Evolutionary conservation across 2,113 vertebrate species (phyloP), one percentile per base, ranked within the genome.

Genomic region (Rhabdornis inornatus): DNA sequence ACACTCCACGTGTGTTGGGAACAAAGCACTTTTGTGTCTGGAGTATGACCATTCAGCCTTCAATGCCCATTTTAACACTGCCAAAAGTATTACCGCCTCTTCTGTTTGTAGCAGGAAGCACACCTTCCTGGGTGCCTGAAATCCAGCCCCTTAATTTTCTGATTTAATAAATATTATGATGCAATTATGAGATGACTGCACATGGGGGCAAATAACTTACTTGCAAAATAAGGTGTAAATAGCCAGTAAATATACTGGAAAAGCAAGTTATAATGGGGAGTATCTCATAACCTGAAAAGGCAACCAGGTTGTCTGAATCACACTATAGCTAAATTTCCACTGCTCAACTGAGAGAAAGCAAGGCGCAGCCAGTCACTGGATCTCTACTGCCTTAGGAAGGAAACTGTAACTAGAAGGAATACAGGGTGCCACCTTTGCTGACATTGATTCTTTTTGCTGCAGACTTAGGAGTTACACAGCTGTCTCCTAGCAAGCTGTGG

Each of bases 141-240:
- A 68, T 49, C 40, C 59, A 76, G 24, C 49, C 31, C 31, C 56
- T 56, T 56, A 40, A 44, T 87, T 76, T 89, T 92, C 81, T 22
- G 18, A 64, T 53, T 71, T 72, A 82, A 59, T 45, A 86, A 87
- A 80, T 56, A 75, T 1, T 75, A 70, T 2, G 33, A 24, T 70
- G 39, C 49, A 63, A 45, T 68, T 72, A 49, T 7, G 8, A 95
- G 50, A 86, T 3, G 25, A 70, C 45, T 22, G 25, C 39, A 55
- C 42, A 59, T 0, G 1, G 53, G n/a, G 33, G 7, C 45, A 93
- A 93, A 80, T 39, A 82, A 80, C 75, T 80, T 69, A 61, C 27
- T 91, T 94, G 79, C 28, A 94, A 93, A 92, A 68, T 74, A 96
- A 93, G 75, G 82, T 59, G 55, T 90, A 83, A 83, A 56, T 53